A percentile compares a stretch with the other conserved stretches of the same genome.
phyloP scores from a whole-genome alignment of 1,140 invertebrate species.

The Globodera rostochiensis region DNA sequence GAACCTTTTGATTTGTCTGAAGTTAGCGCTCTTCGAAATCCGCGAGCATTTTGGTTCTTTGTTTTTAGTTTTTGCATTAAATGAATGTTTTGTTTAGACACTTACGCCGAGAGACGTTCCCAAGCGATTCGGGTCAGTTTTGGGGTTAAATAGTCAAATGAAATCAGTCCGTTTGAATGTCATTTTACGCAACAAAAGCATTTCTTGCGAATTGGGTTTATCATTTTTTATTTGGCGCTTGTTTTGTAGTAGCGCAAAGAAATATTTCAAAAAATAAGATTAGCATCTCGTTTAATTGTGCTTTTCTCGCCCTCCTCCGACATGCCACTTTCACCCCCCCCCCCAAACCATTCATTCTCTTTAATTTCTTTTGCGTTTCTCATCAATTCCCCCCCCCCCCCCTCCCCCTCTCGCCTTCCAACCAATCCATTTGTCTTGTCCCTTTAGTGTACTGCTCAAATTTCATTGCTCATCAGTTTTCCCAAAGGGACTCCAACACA shows the following conservation, averaged over 20 bases:
- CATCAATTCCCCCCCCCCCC: constrained; percentile 14
- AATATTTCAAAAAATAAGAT: no score
- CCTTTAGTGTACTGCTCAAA: neutral
- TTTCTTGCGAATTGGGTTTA: no score
- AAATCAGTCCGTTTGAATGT: no score
- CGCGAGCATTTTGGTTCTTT: constrained; percentile 79
- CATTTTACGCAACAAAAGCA: no score
- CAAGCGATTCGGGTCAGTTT: constrained; percentile 80
- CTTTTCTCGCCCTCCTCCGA: neutral
- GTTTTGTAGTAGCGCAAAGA: no score
- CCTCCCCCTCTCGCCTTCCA: no score
- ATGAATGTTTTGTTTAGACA: constrained; percentile 70
- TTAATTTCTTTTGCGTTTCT: constrained; percentile 5
- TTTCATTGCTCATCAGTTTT: neutral
- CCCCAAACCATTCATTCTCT: no score
- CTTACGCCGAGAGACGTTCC: constrained; percentile 86
- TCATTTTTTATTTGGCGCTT: no score
- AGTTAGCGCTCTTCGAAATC: constrained; percentile 87
- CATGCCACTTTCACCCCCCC: no score
- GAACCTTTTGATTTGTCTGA: constrained; percentile 75
- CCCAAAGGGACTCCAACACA: constrained; percentile 15
- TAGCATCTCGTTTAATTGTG: no score
- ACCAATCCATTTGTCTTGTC: neutral
- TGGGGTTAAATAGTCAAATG: no score
- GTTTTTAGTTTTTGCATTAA: neutral